Percentiles rank a stretch among this genome's conserved stretches.
Evolutionary conservation across 2,113 vertebrate genomes (phyloP).

Genomic region (Struthidea cinerea): DNA sequence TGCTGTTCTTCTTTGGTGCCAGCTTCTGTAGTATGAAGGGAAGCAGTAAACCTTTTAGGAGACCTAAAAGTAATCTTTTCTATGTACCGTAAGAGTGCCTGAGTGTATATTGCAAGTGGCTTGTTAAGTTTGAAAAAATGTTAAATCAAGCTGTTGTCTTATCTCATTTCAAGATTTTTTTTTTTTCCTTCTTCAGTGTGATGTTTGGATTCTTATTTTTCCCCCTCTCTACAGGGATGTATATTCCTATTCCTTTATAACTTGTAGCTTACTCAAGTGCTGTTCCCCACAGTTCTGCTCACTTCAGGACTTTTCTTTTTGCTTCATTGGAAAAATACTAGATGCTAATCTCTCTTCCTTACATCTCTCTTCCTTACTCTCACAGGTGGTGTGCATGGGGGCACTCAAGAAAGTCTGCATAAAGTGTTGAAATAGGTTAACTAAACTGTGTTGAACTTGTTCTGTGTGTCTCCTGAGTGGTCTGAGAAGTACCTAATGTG

Average conservation of each 20-base stretch:
- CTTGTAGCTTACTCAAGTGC: not conserved
- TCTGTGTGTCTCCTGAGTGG: not conserved
- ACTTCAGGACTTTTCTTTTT: not conserved
- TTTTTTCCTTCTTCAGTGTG: not conserved
- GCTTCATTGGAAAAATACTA: not conserved
- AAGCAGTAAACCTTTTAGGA: not conserved
- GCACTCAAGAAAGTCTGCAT: not conserved
- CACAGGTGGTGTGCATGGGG: not conserved
- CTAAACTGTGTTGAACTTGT: not conserved
- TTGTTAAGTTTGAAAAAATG: not conserved
- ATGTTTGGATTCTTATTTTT: not conserved
- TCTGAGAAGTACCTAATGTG: fast-evolving
- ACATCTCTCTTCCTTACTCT: not conserved
- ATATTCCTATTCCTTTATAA: not conserved
- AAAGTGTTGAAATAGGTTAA: not conserved
- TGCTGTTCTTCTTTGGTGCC: not conserved
- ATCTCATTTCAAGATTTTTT: not conserved
- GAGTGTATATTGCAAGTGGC: not conserved
- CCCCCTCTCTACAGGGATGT: not conserved
- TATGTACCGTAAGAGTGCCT: not conserved
- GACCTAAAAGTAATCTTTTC: not conserved
- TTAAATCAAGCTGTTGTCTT: not conserved
- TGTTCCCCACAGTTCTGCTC: not conserved
- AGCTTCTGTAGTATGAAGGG: not conserved
- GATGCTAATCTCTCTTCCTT: not conserved